Evolutionary conservation across 1,140 invertebrate species (phyloP).

Genomic region (Drosophila auraria): DNA sequence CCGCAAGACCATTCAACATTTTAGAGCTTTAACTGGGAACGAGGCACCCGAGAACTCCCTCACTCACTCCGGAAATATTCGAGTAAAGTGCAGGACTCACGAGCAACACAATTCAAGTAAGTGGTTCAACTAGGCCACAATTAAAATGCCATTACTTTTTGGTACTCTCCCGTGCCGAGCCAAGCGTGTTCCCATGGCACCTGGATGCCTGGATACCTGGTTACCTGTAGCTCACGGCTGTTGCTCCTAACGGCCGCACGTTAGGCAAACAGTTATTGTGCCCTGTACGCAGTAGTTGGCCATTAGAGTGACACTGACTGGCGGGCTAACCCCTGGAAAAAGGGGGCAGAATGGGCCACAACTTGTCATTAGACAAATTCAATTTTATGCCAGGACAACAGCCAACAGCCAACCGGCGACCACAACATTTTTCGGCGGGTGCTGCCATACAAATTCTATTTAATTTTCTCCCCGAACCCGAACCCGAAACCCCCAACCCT

Average conservation of each 20-base stretch:
- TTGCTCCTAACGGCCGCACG: conserved; percentile 74
- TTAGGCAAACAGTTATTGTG: conserved; percentile 79
- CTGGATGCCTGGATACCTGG: conserved; percentile 16
- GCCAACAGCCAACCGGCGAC: conserved; percentile 59
- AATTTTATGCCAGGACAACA: conserved; percentile 70
- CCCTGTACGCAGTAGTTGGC: conserved; percentile 67
- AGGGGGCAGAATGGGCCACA: conserved; percentile 52
- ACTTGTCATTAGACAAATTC: conserved; percentile 83
- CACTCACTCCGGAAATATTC: conserved; percentile 13
- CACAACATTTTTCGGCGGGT: conserved; percentile 78
- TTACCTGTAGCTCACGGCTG: conserved; percentile 75
- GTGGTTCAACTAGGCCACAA: conserved; percentile 66
- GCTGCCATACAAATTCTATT: conserved; percentile 80
- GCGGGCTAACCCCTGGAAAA: not conserved
- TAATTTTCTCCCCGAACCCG: conserved; percentile 57
- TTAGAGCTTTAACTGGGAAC: conserved; percentile 15
- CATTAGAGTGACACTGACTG: conserved; percentile 69
- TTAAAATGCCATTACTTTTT: conserved; percentile 72
- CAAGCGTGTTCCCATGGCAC: conserved; percentile 37
- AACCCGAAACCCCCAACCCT: not conserved
- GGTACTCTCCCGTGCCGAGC: conserved; percentile 20
- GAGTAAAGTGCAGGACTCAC: not conserved
- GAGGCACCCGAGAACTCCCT: too few relatives aligned
- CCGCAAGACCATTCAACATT: conserved; percentile 29
- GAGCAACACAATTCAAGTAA: conserved; percentile 35